A percentile compares a stretch with the other conserved stretches of the same genome.
phyloP scores from a whole-genome alignment of 2,113 vertebrate species.

The Oreochromis spilurus region DNA sequence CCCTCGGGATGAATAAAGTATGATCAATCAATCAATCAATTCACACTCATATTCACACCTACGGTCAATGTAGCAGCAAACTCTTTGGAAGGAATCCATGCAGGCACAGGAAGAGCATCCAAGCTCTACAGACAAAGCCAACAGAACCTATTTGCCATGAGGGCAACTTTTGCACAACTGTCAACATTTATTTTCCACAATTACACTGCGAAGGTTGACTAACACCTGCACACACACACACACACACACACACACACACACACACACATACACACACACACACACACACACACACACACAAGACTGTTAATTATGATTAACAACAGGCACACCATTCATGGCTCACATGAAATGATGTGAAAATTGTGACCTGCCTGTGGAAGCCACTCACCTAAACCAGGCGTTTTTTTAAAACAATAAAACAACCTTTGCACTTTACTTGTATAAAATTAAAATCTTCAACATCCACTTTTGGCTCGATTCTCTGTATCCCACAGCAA shows the following conservation, averaged over 20 bases:
- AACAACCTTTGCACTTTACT: rapidly evolving
- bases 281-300: not conserved
- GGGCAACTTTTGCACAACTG: not conserved
- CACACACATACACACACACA: not conserved
- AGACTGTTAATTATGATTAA: not conserved
- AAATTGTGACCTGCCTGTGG: not conserved
- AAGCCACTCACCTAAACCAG: not conserved
- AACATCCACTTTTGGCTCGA: not conserved
- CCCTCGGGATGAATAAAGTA: too few relatives aligned
- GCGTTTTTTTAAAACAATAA: not conserved
- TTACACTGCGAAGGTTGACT: not conserved
- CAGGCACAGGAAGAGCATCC: not conserved
- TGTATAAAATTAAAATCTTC: not conserved
- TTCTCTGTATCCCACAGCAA: not conserved
- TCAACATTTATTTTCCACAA: not conserved
- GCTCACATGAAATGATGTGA: not conserved
- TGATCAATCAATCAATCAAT: too few relatives aligned
- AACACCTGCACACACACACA: not conserved
- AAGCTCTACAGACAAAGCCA: not conserved
- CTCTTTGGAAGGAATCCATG: not conserved
- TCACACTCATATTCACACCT: not conserved
- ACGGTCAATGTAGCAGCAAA: not conserved
- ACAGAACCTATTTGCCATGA: not conserved
- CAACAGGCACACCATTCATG: not conserved
- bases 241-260: not conserved